Percentiles rank a stretch among this genome's conserved stretches.
These are phyloP conservation scores for Syritta pipiens DNA, from an alignment of 2,888 invertebrate genomes.

Conservation along the genomic window DNA sequence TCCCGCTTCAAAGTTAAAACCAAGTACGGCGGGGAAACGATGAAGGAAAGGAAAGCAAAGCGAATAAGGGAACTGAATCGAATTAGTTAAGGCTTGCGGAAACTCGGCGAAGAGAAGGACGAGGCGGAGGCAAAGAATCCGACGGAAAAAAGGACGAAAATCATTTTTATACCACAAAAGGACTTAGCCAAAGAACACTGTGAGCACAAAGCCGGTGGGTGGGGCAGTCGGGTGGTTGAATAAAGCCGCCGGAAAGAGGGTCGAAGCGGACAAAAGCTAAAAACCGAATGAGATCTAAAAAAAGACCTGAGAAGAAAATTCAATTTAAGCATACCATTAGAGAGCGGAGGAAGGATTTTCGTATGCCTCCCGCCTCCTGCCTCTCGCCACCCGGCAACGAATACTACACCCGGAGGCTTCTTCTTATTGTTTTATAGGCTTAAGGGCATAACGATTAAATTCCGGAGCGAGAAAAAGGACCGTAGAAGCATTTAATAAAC, in stretches of 20 bases:
- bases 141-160: conserved; percentile 34
- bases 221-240: background rate
- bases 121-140: background rate
- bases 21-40: conserved; percentile 7
- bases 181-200: conserved; percentile 35
- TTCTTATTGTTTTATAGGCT: conserved; percentile 54
- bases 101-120: conserved; percentile 35
- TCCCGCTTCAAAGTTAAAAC: conserved; percentile 33
- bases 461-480: background rate
- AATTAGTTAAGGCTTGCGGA: conserved; percentile 62
- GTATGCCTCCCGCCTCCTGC: background rate
- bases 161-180: conserved; percentile 50
- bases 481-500: conserved; percentile 54
- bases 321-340: conserved; percentile 67
- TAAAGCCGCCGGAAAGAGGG: background rate
- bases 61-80: conserved; percentile 49
- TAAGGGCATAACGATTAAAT: conserved; percentile 45
- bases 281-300: conserved; percentile 38
- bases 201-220: conserved; percentile 23
- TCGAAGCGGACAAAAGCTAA: conserved; percentile 23
- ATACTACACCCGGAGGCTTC: background rate
- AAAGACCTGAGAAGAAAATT: conserved; percentile 54
- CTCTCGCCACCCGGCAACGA: conserved; percentile 28
- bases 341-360: conserved; percentile 27
- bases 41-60: conserved; percentile 18